Evolutionary conservation across 2,888 invertebrate genomes (phyloP).

Genomic region (Plagodis dolabraria): DNA sequence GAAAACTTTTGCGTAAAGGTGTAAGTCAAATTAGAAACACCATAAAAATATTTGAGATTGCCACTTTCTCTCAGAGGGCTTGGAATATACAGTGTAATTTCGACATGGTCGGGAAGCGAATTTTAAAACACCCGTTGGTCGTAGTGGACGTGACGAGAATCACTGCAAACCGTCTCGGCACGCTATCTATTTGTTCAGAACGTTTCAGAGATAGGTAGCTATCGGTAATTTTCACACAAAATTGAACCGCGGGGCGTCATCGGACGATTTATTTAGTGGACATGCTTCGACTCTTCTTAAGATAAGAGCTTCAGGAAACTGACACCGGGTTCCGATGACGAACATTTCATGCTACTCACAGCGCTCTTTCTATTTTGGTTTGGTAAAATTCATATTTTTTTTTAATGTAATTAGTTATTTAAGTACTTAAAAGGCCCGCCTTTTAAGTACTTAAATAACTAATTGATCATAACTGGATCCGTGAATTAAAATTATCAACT

Average conservation of each 20-base stretch:
- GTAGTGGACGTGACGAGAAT: constrained; percentile 67
- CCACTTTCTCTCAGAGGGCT: constrained; percentile 29
- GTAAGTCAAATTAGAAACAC: no score
- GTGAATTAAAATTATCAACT: constrained; percentile 54
- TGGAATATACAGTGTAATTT: constrained; percentile 34
- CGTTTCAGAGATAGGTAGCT: constrained; percentile 26
- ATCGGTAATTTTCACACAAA: constrained; percentile 71
- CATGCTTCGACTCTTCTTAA: constrained; percentile 56
- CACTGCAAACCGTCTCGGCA: constrained; percentile 46
- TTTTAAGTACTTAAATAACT: no score
- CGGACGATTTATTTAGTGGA: constrained; percentile 69
- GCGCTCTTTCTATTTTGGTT: constrained; percentile 61
- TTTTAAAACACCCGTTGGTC: constrained; percentile 64
- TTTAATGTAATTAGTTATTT: constrained; percentile 71
- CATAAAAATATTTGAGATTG: constrained; percentile 30
- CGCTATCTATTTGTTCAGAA: constrained; percentile 51
- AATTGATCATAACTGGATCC: no score
- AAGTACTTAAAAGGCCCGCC: constrained; percentile 49
- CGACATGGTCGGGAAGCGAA: constrained; percentile 51
- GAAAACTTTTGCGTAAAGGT: no score
- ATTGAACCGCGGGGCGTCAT: constrained; percentile 67
- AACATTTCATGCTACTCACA: constrained; percentile 60
- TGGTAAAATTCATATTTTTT: no score
- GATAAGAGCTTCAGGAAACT: constrained; percentile 59
- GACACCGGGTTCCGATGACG: constrained; percentile 57